Conservation (phyloP, 2,113 vertebrate species). For the Piprites chloris region DNA sequence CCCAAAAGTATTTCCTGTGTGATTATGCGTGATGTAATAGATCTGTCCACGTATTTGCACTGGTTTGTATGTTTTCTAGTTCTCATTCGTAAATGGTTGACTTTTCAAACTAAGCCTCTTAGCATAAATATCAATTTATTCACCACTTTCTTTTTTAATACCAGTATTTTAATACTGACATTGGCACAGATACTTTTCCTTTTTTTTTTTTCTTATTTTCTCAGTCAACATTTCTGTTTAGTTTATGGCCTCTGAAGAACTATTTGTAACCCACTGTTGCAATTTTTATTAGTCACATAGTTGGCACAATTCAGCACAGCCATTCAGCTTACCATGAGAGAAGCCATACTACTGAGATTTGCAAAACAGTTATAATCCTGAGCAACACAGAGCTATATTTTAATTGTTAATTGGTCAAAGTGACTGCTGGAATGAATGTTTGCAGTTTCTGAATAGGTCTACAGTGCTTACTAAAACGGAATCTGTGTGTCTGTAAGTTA, state of each 20-base stretch:
- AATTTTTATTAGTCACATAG: not conserved
- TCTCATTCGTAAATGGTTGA: constrained; percentile 37
- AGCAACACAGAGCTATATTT: not conserved
- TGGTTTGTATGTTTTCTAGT: not conserved
- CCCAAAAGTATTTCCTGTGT: not conserved
- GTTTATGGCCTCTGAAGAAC: constrained; percentile 5
- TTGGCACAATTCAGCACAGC: not conserved
- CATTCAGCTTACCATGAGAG: not conserved
- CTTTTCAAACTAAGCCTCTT: constrained; percentile 4
- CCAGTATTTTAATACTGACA: not conserved
- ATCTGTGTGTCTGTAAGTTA: not conserved
- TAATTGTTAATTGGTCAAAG: not conserved
- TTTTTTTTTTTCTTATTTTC: not conserved
- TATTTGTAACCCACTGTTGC: not conserved
- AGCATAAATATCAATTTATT: constrained; percentile 35
- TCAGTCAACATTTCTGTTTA: not conserved
- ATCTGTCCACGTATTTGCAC: not conserved
- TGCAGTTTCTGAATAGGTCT: not conserved
- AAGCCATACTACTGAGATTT: not conserved
- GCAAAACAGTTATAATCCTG: not conserved
- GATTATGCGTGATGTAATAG: not conserved
- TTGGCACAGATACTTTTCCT: not conserved
- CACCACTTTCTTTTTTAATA: not conserved
- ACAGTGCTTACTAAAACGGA: not conserved
- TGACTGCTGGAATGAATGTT: not conserved